A percentile compares a stretch with the other conserved stretches of the same genome.
These are phyloP conservation scores for Alethe castanea DNA, from an alignment of 2,113 vertebrate species.

Conservation along the genomic window DNA sequence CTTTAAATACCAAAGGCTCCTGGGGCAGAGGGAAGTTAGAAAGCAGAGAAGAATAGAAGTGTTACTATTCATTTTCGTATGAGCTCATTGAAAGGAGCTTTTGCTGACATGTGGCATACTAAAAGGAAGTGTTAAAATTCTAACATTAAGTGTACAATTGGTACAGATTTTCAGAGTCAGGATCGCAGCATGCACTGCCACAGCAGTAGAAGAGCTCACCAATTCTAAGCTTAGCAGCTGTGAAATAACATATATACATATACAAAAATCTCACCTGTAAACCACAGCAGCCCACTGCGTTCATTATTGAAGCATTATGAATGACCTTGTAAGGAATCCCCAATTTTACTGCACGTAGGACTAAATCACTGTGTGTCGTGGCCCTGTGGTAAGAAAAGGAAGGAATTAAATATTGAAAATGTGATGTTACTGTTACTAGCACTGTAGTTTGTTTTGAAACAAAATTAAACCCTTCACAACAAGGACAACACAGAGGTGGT, in stretches of 20 bases:
- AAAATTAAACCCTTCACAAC: neutral
- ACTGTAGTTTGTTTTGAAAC: neutral
- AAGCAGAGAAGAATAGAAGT: neutral
- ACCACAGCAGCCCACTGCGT: slow-evolving; percentile 93
- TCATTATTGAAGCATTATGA: slow-evolving; percentile 97
- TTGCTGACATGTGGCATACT: neutral
- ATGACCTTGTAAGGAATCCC: slow-evolving; percentile 89
- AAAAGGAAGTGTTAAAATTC: slow-evolving; percentile 11
- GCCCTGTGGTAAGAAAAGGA: slow-evolving; percentile 76
- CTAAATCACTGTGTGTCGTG: slow-evolving; percentile 95
- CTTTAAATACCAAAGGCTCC: neutral
- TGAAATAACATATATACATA: neutral
- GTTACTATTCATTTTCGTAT: neutral
- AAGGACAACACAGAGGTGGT: neutral
- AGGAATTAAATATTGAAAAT: neutral
- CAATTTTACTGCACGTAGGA: slow-evolving; percentile 86
- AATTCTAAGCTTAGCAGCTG: neutral
- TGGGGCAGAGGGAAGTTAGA: neutral
- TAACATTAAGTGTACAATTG: neutral
- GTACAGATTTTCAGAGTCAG: neutral
- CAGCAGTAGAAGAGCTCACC: neutral
- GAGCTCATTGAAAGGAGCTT: neutral
- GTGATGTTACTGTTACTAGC: neutral
- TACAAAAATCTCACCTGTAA: slow-evolving; percentile 82
- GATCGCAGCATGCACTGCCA: neutral